Percentiles rank a stretch among this genome's conserved stretches.
Conservation (phyloP, 2,888 invertebrate species). For the Falcaria lacertinaria region DNA sequence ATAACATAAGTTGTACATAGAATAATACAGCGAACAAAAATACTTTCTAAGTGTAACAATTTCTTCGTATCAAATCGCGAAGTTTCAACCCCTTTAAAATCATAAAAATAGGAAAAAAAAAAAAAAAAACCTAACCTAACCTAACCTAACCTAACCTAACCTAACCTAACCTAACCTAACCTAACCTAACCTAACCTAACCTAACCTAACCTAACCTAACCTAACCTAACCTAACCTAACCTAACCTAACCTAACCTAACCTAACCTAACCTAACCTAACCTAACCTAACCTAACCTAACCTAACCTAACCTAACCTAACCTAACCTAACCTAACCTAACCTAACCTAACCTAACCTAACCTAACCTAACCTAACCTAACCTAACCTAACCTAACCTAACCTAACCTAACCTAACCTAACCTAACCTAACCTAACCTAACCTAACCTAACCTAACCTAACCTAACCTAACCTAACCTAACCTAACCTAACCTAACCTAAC, state of each 20-base stretch:
- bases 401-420: constrained; percentile 12
- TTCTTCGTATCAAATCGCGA: no score
- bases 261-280: constrained; percentile 11
- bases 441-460: constrained; percentile 8
- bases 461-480: constrained; percentile 9
- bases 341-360: constrained; percentile 16
- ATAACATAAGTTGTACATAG: no score
- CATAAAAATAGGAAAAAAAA: no score
- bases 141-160: constrained; percentile 18
- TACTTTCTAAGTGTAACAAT: no score
- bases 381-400: constrained; percentile 11
- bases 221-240: constrained; percentile 16
- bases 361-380: constrained; percentile 14
- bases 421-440: constrained; percentile 9
- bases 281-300: constrained; percentile 14
- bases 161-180: constrained; percentile 17
- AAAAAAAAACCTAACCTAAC: constrained; percentile 14
- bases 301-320: constrained; percentile 13
- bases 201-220: constrained; percentile 18
- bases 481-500: constrained; percentile 9
- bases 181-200: constrained; percentile 16
- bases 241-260: constrained; percentile 14
- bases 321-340: constrained; percentile 18
- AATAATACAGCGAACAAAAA: no score
- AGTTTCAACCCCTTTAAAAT: no score